Evolutionary conservation across 2,888 invertebrate genomes (phyloP).

Genomic region (Myopa testacea): DNA sequence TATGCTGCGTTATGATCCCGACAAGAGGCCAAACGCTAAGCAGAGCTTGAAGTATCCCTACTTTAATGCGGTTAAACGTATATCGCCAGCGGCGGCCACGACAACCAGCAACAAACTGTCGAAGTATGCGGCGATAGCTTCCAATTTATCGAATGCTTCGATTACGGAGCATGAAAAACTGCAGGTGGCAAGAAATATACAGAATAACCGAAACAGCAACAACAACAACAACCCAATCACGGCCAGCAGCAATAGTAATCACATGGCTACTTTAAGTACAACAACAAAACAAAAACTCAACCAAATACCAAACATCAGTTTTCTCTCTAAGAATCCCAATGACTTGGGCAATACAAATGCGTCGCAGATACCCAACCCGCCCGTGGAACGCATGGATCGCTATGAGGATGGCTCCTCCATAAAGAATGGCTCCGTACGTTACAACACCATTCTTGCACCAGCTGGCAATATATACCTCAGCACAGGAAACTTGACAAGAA

Average conservation of each 20-base stretch:
- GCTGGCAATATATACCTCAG: slow-evolving; percentile 52
- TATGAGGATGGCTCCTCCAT: slow-evolving; percentile 48
- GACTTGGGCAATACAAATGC: slow-evolving; percentile 37
- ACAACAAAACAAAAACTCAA: slow-evolving; percentile 37
- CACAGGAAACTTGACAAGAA: slow-evolving; percentile 40
- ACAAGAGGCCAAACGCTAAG: slow-evolving; percentile 90
- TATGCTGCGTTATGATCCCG: slow-evolving; percentile 92
- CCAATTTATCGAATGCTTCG: slow-evolving; percentile 59
- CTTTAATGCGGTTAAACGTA: slow-evolving; percentile 65
- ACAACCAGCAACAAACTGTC: slow-evolving; percentile 59
- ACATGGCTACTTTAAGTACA: slow-evolving; percentile 23
- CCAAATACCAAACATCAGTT: slow-evolving; percentile 57
- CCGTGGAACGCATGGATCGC: slow-evolving; percentile 38
- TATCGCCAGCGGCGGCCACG: slow-evolving; percentile 62
- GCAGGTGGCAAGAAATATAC: slow-evolving; percentile 56
- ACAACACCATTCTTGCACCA: slow-evolving; percentile 52
- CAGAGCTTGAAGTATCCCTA: slow-evolving; percentile 81
- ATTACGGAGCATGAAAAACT: slow-evolving; percentile 64
- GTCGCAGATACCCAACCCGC: neutral
- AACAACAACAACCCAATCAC: slow-evolving; percentile 50
- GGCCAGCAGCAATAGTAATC: slow-evolving; percentile 44
- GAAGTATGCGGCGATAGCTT: slow-evolving; percentile 53
- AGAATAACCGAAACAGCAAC: slow-evolving; percentile 43
- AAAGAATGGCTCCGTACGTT: slow-evolving; percentile 53
- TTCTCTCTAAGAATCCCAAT: slow-evolving; percentile 55